Conservation (phyloP, 2,113 vertebrate species). For the Glaucidium brasilianum region DNA sequence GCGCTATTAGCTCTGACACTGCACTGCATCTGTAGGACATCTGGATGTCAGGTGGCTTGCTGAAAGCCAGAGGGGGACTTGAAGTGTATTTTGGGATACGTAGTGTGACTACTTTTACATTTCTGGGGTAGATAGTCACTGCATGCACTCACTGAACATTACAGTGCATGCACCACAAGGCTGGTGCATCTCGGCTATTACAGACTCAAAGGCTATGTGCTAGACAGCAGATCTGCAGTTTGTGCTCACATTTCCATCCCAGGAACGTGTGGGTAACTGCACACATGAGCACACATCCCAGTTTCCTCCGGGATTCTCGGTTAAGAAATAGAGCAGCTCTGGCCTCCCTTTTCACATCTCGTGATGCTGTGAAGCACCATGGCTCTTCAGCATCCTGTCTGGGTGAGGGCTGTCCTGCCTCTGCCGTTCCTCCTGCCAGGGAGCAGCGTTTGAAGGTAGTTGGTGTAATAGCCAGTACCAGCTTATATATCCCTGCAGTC, state of each 20-base stretch:
- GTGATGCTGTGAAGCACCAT: accelerated
- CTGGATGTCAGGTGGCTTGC: not conserved
- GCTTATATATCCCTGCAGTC: not conserved
- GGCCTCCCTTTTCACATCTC: not conserved
- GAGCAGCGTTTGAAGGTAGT: not conserved
- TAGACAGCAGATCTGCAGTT: not conserved
- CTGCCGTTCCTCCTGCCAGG: not conserved
- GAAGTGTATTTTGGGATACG: not conserved
- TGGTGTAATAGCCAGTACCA: not conserved
- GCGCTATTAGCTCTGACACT: not conserved
- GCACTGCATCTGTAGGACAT: not conserved
- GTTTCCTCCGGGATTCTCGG: not conserved
- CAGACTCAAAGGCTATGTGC: not conserved
- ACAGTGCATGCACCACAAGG: not conserved
- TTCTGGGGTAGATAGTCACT: not conserved
- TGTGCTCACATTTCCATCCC: not conserved
- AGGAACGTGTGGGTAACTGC: not conserved
- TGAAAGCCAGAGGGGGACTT: not conserved
- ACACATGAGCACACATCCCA: accelerated
- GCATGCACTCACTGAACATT: accelerated
- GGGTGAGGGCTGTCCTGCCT: not conserved
- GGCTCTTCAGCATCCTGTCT: accelerated
- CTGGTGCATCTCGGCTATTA: accelerated
- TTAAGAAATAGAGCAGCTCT: not conserved
- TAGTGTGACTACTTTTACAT: not conserved